Evolutionary conservation across 2,113 vertebrate species (phyloP), one percentile per base, ranked within the genome.

Genomic region (Elaphurus davidianus): DNA sequence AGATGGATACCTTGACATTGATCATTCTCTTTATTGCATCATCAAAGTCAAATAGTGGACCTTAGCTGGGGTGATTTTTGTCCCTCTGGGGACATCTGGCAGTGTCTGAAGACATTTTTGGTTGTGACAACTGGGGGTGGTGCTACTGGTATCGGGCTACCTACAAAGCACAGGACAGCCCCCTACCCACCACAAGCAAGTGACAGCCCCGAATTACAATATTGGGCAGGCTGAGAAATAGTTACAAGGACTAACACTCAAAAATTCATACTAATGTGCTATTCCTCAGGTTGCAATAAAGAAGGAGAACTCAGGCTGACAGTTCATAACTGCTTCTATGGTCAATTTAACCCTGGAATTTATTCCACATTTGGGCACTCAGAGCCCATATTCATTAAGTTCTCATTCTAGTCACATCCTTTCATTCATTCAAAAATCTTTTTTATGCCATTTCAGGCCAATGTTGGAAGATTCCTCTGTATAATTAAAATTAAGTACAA

Each of bases 401-500:
- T 82, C n/a, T 90, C 23, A 50, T 76, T 97, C 59, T 96, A 54
- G 43, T 89, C 62, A 81, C 14, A 94, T 19, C n/a, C 27, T 96
- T 94, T 92, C 74, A 54, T 79, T 97, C 57, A 84, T 78, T 97
- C 47, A 95, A 92, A 47, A 89, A 96, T 87, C 27, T 79, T 93
- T 40, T 57, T 64, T 76, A 54, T 82, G 47, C 17, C 40, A 81
- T 52, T 92, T 50, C 59, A 97, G 15, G 90, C 21, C 50, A 84
- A 84, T 50, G 23, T 23, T 82, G 6, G 45, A 87, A 64, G 11
- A 95, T n/a, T 86, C 15, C 28, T 88, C 74, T 82, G 36, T 28
- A 88, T 71, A 91, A 88, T 97, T 89, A 97, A 96, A 96, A 92
- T 93, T 87, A 92, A 78, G 23, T 81, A 97, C 60, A 90, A 67